Evolutionary conservation across 2,113 vertebrate species (phyloP).

Genomic region (Melanocharis versteri): DNA sequence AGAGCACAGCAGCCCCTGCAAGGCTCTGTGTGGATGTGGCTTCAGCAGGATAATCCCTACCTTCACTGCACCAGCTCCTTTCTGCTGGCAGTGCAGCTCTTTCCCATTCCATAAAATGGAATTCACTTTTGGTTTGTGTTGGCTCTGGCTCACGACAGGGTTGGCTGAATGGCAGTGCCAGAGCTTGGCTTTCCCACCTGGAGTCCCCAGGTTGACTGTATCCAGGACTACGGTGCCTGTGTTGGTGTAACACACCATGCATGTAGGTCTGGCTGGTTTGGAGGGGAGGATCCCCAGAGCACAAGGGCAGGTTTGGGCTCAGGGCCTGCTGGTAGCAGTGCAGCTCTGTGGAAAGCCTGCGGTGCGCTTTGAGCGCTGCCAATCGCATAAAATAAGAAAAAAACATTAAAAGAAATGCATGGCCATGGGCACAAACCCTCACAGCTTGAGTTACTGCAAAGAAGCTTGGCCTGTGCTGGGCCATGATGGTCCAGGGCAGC

Average conservation of each 20-base stretch:
- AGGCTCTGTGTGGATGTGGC: not conserved
- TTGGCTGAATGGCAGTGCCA: not conserved
- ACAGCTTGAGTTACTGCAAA: not conserved
- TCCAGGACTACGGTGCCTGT: not conserved
- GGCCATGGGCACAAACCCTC: not conserved
- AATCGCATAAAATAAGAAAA: not conserved
- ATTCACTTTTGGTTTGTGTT: not conserved
- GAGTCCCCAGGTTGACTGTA: not conserved
- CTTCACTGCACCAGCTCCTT: not conserved
- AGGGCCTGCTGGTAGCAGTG: not conserved
- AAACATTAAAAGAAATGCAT: not conserved
- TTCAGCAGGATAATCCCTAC: not conserved
- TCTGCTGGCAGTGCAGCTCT: not conserved
- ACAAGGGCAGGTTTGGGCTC: not conserved
- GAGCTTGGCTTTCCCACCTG: not conserved
- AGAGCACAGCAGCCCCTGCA: not conserved
- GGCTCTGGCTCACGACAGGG: rapidly evolving
- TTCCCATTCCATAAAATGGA: not conserved
- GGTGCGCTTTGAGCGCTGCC: not conserved
- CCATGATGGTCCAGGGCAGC: not conserved
- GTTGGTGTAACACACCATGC: not conserved
- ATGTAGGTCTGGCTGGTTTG: not conserved
- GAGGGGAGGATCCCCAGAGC: not conserved
- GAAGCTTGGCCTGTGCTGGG: not conserved
- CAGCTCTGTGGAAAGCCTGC: not conserved